Conservation (phyloP, 2,113 vertebrate genomes). For the Todiramphus chloris region DNA sequence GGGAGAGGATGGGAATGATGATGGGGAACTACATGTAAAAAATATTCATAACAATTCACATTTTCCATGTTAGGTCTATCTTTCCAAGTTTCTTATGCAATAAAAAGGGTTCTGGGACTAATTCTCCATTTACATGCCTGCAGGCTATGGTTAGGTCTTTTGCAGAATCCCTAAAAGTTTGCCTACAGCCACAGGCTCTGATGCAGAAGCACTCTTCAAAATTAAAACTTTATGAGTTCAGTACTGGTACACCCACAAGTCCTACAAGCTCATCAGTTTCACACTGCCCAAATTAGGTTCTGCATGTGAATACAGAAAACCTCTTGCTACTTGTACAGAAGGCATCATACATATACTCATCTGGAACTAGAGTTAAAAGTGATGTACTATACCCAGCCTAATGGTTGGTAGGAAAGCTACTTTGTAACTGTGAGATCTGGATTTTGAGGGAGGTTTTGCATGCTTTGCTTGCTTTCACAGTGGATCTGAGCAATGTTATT, state of each 20-base stretch:
- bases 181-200: neutral
- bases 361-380: neutral
- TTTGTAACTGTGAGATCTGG: neutral
- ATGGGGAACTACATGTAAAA: neutral
- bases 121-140: neutral
- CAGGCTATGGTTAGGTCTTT: neutral
- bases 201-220: neutral
- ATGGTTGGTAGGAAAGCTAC: neutral
- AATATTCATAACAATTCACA: neutral
- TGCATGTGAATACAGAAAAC: neutral
- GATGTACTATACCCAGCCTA: neutral
- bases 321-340: neutral
- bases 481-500: neutral
- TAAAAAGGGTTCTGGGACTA: neutral
- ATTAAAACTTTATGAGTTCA: neutral
- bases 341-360: neutral
- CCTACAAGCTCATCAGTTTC: neutral
- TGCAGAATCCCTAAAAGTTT: neutral
- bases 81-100: neutral
- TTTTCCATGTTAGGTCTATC: neutral
- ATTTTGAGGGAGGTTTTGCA: neutral
- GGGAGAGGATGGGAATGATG: neutral
- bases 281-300: neutral
- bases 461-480: neutral
- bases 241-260: neutral